These are phyloP conservation scores for Melanostigma gelatinosum DNA, from an alignment of 2,113 vertebrate species.

Conservation along the genomic window DNA sequence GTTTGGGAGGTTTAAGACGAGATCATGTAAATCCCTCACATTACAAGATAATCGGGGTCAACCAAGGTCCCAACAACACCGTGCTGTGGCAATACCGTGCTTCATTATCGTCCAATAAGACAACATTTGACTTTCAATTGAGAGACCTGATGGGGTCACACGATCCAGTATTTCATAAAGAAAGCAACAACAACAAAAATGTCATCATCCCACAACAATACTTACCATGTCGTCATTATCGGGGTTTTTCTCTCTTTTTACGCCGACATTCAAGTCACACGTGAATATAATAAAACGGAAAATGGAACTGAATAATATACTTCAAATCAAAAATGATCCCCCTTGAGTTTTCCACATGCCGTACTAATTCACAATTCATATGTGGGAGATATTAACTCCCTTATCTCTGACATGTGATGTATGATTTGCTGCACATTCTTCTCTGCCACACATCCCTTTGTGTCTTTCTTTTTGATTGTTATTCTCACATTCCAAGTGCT, in stretches of 20 bases:
- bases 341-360: background rate
- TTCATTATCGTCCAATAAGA: background rate
- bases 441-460: background rate
- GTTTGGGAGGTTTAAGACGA: background rate
- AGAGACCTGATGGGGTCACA: background rate
- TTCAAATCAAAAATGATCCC: background rate
- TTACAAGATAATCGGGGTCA: background rate
- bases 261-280: no score
- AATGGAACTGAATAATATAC: slow-evolving; percentile 10
- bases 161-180: background rate
- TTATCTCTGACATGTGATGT: background rate
- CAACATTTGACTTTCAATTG: background rate
- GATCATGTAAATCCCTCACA: background rate
- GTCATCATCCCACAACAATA: background rate
- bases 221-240: background rate
- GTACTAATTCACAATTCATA: background rate
- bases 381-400: background rate
- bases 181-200: background rate
- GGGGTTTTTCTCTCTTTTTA: background rate
- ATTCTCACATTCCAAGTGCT: slow-evolving; percentile 5
- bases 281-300: background rate
- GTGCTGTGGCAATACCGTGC: background rate
- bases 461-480: slow-evolving; percentile 16
- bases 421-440: background rate
- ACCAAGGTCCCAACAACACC: background rate